phyloP scores from a whole-genome alignment of 2,888 invertebrate genomes.

The Exephanes ischioxanthus region DNA sequence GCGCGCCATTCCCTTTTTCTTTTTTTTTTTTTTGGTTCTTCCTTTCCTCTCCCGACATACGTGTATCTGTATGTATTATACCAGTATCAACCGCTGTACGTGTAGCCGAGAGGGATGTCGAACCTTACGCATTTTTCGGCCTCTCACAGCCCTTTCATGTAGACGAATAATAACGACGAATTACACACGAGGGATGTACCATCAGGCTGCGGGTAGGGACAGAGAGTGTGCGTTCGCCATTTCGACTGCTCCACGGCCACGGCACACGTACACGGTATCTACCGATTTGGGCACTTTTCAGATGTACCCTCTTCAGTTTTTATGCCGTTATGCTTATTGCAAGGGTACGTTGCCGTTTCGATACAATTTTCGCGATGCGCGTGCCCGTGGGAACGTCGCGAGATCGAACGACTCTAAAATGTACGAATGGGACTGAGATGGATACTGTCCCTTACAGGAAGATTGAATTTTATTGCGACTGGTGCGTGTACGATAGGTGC shows the following conservation, averaged over 20 bases:
- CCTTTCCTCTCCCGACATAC: slow-evolving; percentile 29
- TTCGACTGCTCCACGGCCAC: slow-evolving; percentile 69
- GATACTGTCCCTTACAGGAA: slow-evolving; percentile 54
- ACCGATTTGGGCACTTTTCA: slow-evolving; percentile 19
- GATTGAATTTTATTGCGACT: slow-evolving; percentile 65
- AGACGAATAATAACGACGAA: slow-evolving; percentile 83
- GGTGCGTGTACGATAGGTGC: slow-evolving; percentile 42
- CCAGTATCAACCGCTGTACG: slow-evolving; percentile 56
- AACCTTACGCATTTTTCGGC: slow-evolving; percentile 68
- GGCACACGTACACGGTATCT: slow-evolving; percentile 19
- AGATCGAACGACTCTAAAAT: slow-evolving; percentile 42
- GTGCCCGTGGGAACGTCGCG: slow-evolving; percentile 43
- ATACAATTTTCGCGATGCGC: slow-evolving; percentile 53
- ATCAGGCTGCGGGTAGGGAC: slow-evolving; percentile 41
- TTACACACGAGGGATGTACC: slow-evolving; percentile 72
- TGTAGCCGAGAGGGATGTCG: slow-evolving; percentile 28
- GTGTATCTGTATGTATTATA: slow-evolving; percentile 26
- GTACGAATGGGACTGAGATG: slow-evolving; percentile 49
- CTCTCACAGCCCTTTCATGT: slow-evolving; percentile 70
- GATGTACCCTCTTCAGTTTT: slow-evolving; percentile 13
- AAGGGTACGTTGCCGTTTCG: slow-evolving; percentile 17
- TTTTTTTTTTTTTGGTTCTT: slow-evolving; percentile 35
- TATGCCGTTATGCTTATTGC: slow-evolving; percentile 35
- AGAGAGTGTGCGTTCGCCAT: slow-evolving; percentile 76
- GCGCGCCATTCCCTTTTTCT: slow-evolving; percentile 58